A percentile compares a stretch with the other conserved stretches of the same genome.
These are phyloP conservation scores for Cantharis rufa DNA, from an alignment of 2,888 invertebrate species.

Conservation along the genomic window DNA sequence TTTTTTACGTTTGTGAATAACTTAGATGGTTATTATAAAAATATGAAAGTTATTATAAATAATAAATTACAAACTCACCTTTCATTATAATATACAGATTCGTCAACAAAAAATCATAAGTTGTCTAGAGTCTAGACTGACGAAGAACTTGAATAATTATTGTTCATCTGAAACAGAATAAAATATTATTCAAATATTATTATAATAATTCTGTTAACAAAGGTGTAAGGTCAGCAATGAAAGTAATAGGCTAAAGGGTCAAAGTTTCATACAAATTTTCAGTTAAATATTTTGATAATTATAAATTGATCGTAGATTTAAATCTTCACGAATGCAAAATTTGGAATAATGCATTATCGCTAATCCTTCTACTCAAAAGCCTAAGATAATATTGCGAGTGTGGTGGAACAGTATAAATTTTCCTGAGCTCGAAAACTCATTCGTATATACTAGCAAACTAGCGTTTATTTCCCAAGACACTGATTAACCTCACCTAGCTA, in stretches of 20 bases:
- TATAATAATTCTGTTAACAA: too few relatives aligned
- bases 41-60: too few relatives aligned
- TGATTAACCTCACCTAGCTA: background rate
- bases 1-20: too few relatives aligned
- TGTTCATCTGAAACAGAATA: background rate
- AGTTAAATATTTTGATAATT: too few relatives aligned
- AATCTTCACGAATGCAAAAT: background rate
- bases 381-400: background rate
- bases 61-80: background rate
- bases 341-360: background rate
- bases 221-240: too few relatives aligned
- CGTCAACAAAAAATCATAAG: background rate
- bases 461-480: background rate
- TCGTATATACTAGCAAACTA: background rate
- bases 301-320: background rate
- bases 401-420: background rate
- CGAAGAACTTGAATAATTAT: background rate
- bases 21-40: too few relatives aligned
- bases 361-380: background rate
- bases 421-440: background rate
- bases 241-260: too few relatives aligned
- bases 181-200: too few relatives aligned
- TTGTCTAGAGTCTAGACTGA: background rate
- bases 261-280: too few relatives aligned
- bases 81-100: background rate